phyloP scores from a whole-genome alignment of 2,888 invertebrate genomes.

The Metallyticus violacea region DNA sequence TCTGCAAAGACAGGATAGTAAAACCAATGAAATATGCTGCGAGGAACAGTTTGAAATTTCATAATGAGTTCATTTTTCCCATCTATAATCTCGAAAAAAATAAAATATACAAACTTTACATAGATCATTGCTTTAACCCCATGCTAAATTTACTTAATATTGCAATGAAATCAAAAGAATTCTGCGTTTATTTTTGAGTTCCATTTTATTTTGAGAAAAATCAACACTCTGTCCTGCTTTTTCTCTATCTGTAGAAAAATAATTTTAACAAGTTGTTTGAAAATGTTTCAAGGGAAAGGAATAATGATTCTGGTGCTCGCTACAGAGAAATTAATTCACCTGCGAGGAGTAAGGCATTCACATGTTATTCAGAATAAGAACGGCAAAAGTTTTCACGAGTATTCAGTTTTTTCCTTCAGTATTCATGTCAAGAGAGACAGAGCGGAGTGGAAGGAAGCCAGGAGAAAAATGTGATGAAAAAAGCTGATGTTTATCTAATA shows the following conservation, averaged over 20 bases:
- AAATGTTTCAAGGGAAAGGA: background rate
- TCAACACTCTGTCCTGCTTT: background rate
- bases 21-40: no score
- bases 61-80: no score
- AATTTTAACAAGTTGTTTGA: background rate
- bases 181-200: no score
- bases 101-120: no score
- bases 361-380: background rate
- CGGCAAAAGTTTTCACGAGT: background rate
- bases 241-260: background rate
- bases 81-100: no score
- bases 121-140: no score
- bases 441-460: background rate
- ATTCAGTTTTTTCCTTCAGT: background rate
- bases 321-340: background rate
- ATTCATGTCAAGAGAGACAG: background rate
- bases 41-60: no score
- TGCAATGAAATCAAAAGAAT: no score
- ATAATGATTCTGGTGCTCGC: background rate
- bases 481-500: background rate
- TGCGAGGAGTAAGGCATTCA: background rate
- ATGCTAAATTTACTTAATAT: no score
- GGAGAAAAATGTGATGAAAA: background rate
- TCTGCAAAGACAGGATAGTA: no score
- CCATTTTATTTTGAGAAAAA: background rate